These are phyloP conservation scores for Temnothorax longispinosus DNA, from an alignment of 1,140 invertebrate species.

Conservation along the genomic window DNA sequence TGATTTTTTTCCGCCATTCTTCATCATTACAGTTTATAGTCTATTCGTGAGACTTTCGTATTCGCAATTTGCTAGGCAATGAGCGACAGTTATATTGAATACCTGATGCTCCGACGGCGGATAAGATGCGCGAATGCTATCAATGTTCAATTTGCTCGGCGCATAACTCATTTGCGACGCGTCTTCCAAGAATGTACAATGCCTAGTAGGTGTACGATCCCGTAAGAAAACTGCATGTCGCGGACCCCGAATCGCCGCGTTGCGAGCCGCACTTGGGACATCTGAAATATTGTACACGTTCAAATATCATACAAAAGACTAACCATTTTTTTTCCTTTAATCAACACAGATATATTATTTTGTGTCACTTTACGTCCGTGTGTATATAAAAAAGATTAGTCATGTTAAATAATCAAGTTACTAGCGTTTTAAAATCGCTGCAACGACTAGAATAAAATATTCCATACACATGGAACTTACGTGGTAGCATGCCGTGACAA, in stretches of 20 bases:
- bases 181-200: slow-evolving; percentile 80
- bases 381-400: neutral
- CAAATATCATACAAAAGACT: neutral
- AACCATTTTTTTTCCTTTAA: neutral
- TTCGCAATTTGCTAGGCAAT: neutral
- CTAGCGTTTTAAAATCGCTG: neutral
- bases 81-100: neutral
- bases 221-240: slow-evolving; percentile 82
- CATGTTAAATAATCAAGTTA: neutral
- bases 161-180: slow-evolving; percentile 77
- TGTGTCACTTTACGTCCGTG: neutral
- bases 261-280: slow-evolving; percentile 69
- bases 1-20: neutral
- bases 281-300: slow-evolving; percentile 57
- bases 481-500: slow-evolving; percentile 80
- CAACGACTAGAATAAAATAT: neutral
- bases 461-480: slow-evolving; percentile 74
- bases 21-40: neutral
- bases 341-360: neutral
- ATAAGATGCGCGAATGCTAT: slow-evolving; percentile 69
- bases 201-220: slow-evolving; percentile 79
- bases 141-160: slow-evolving; percentile 71
- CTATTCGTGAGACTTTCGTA: neutral
- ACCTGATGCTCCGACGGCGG: slow-evolving; percentile 78
- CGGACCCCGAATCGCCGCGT: slow-evolving; percentile 75